Conservation (phyloP, 2,113 vertebrate species). For the Azemiops feae region DNA sequence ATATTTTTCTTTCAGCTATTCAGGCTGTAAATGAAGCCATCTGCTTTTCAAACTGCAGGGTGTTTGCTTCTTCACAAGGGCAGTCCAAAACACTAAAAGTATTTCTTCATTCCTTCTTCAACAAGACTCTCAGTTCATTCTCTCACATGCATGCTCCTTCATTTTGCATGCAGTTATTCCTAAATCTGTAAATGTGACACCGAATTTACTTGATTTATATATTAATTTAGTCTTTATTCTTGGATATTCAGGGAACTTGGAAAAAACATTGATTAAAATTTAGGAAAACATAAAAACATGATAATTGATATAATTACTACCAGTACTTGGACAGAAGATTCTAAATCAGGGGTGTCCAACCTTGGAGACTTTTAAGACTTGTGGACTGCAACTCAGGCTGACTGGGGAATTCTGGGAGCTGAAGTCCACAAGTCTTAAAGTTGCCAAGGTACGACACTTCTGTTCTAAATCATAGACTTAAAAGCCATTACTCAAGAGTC, state of each 20-base stretch:
- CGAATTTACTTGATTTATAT: not conserved
- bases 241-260: not conserved
- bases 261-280: not conserved
- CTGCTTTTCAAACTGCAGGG: not conserved
- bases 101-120: not conserved
- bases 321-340: not conserved
- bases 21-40: too few relatives aligned
- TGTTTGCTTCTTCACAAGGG: not conserved
- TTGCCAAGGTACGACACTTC: not conserved
- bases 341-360: not conserved
- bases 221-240: not conserved
- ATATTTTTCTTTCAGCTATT: not conserved
- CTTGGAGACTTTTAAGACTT: not conserved
- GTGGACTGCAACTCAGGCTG: not conserved
- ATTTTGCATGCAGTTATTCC: too few relatives aligned
- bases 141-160: not conserved
- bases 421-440: not conserved
- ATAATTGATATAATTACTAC: not conserved
- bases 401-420: not conserved
- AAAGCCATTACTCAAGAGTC: not conserved
- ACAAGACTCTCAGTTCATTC: not conserved
- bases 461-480: not conserved
- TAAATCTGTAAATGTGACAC: not conserved
- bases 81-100: not conserved
- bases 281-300: not conserved